Conservation (phyloP, 2,113 vertebrate genomes). For the Elanus axillaris region DNA sequence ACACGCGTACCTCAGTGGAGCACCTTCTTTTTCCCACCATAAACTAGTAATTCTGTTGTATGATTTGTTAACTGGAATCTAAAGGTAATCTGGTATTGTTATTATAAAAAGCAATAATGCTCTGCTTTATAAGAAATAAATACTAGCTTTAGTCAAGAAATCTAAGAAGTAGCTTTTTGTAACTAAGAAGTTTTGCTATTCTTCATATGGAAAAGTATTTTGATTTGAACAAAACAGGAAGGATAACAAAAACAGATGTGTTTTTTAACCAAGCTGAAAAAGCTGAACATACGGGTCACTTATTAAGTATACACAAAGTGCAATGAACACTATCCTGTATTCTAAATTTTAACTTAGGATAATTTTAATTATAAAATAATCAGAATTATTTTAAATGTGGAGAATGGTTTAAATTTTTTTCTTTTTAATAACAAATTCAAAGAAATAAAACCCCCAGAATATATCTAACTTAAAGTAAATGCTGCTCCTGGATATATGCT, state of each 20-base stretch:
- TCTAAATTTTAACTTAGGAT: not conserved
- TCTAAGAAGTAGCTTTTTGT: not conserved
- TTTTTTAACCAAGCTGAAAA: not conserved
- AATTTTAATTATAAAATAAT: not conserved
- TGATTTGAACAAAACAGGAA: not conserved
- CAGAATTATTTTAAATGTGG: not conserved
- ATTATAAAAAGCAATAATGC: not conserved
- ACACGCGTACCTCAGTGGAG: not conserved
- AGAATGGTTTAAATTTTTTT: not conserved
- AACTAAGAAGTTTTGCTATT: not conserved
- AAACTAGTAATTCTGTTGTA: not conserved
- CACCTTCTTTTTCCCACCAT: not conserved
- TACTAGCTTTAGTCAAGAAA: not conserved
- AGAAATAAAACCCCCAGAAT: not conserved
- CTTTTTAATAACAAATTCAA: not conserved
- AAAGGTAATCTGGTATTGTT: not conserved
- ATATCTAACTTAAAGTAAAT: not conserved
- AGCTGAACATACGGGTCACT: not conserved
- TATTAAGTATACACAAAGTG: not conserved
- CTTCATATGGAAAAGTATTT: not conserved
- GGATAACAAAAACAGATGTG: conserved; percentile 15
- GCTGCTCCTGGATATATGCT: not conserved
- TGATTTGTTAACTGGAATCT: not conserved
- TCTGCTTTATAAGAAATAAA: not conserved
- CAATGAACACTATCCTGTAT: not conserved